Conservation (phyloP, 2,113 vertebrate genomes). For the Takifugu bimaculatus region DNA sequence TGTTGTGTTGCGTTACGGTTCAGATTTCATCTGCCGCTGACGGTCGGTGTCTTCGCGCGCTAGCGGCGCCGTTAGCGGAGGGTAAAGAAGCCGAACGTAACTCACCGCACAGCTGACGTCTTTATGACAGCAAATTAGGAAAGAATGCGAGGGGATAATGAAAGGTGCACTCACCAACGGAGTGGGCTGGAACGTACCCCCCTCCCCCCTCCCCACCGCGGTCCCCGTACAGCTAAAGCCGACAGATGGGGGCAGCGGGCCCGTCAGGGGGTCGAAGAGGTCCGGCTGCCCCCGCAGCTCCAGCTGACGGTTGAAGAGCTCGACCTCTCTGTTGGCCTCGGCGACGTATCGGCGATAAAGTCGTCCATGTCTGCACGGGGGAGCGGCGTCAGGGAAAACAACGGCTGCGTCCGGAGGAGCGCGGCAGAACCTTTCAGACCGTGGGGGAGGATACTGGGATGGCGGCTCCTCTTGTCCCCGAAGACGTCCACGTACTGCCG, state of each 20-base stretch:
- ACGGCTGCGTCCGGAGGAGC: background rate
- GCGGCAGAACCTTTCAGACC: background rate
- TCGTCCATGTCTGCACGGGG: conserved; percentile 86
- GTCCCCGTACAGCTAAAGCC: too few species aligned
- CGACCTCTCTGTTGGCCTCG: conserved; percentile 88
- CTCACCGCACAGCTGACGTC: background rate
- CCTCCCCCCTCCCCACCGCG: conserved; percentile 3
- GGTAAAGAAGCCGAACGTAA: too few species aligned
- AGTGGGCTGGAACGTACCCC: background rate
- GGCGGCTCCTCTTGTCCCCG: conserved; percentile 87
- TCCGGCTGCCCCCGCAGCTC: conserved; percentile 84
- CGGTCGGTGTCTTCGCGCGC: too few species aligned
- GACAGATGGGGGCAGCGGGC: background rate
- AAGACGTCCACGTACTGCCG: conserved; percentile 90
- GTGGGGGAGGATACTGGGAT: conserved; percentile 88
- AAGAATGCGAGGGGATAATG: conserved; percentile 25
- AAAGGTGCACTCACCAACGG: background rate
- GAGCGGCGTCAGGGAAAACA: conserved; percentile 72
- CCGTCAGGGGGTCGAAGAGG: conserved; percentile 81
- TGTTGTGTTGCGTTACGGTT: conserved; percentile 1
- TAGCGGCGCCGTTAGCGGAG: too few species aligned
- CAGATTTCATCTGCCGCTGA: background rate
- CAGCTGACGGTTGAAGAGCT: conserved; percentile 86
- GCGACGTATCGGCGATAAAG: conserved; percentile 89
- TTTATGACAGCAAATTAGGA: conserved; percentile 1